Evolutionary conservation across 1,140 invertebrate species (phyloP).

Genomic region (Sycobia sp.): DNA sequence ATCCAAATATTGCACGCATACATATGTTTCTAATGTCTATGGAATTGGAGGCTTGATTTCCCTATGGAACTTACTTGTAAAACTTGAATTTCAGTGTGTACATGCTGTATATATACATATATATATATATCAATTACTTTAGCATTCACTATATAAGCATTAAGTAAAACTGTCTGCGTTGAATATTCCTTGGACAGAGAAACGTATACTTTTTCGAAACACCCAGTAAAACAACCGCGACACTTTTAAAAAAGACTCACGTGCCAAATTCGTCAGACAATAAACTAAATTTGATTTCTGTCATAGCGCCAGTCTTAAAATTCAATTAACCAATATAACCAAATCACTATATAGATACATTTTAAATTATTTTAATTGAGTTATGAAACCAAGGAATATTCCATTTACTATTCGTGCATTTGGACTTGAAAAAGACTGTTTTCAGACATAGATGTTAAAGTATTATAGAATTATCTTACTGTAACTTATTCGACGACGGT

Average conservation of each 20-base stretch:
- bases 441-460: slow-evolving; percentile 44
- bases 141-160: slow-evolving; percentile 25
- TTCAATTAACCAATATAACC: background rate
- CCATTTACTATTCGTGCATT: slow-evolving; percentile 42
- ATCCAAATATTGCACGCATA: slow-evolving; percentile 12
- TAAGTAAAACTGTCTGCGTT: slow-evolving; percentile 39
- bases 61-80: slow-evolving; percentile 13
- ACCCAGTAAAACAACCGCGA: too few species aligned
- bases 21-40: slow-evolving; percentile 13
- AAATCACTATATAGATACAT: background rate
- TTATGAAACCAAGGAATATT: slow-evolving; percentile 38
- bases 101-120: slow-evolving; percentile 30
- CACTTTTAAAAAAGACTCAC: slow-evolving; percentile 26
- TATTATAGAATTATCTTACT: slow-evolving; percentile 37
- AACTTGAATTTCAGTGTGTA: slow-evolving; percentile 27
- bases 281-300: slow-evolving; percentile 38
- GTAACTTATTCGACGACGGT: slow-evolving; percentile 21
- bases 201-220: too few species aligned
- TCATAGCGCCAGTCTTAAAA: background rate
- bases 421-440: slow-evolving; percentile 53
- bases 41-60: slow-evolving; percentile 6
- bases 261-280: slow-evolving; percentile 52
- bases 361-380: background rate
- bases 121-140: slow-evolving; percentile 26
- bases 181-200: slow-evolving; percentile 42